Conservation (phyloP, 2,797 vertebrate genomes). For the Pseudochirops corinnae region DNA sequence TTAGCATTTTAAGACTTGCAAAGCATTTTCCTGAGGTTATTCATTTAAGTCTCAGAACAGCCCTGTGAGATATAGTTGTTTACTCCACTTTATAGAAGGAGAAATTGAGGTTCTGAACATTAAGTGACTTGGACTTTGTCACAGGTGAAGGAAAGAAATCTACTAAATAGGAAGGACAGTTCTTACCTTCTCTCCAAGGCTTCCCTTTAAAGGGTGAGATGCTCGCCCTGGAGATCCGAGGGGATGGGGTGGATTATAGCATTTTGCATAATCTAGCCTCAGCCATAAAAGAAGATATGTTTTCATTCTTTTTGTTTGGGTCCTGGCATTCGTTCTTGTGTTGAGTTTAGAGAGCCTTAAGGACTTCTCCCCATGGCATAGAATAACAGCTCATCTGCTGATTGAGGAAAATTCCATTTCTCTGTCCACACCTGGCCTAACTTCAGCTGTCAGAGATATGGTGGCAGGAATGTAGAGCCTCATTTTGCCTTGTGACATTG, state of each 20-base stretch:
- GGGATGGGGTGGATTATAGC: constrained; percentile 74
- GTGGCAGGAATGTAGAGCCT: neutral
- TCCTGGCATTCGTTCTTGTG: constrained; percentile 76
- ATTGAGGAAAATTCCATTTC: neutral
- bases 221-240: constrained; percentile 78
- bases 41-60: neutral
- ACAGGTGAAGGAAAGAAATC: constrained; percentile 71
- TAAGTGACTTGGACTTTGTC: constrained; percentile 14
- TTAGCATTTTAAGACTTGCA: neutral
- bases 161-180: constrained; percentile 68
- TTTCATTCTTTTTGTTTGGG: constrained; percentile 78
- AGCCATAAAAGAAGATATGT: constrained; percentile 79
- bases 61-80: neutral
- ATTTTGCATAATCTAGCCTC: constrained; percentile 81
- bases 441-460: neutral
- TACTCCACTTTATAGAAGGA: neutral
- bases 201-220: constrained; percentile 76
- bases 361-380: constrained; percentile 65
- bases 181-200: constrained; percentile 63
- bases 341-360: constrained; percentile 74
- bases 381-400: constrained; percentile 32
- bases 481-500: constrained; percentile 16
- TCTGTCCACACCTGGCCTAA: neutral
- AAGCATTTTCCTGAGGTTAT: neutral
- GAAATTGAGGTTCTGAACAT: neutral